phyloP scores from a whole-genome alignment of 2,113 vertebrate genomes.

The Cyphomyrus plagiostoma region DNA sequence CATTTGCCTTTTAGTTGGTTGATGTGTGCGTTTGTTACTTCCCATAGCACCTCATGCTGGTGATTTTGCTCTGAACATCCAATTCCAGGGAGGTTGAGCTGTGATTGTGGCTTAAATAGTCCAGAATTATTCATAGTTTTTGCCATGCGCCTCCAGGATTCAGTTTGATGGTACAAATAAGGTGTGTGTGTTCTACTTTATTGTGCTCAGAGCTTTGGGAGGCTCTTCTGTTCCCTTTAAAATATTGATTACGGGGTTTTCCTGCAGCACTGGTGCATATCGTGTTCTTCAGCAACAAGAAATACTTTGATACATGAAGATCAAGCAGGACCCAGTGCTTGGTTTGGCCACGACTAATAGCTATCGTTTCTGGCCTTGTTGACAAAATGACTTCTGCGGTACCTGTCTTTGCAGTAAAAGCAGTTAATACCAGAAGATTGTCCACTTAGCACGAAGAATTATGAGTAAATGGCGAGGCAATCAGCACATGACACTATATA shows the following conservation, averaged over 20 bases:
- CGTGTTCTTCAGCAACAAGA: slow-evolving; percentile 2
- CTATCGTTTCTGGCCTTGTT: background rate
- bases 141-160: background rate
- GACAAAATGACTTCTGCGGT: background rate
- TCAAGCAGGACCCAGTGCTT: background rate
- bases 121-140: background rate
- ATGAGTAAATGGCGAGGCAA: background rate
- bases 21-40: background rate
- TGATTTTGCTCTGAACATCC: background rate
- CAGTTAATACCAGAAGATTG: background rate
- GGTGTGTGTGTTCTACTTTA: background rate
- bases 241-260: slow-evolving; percentile 15
- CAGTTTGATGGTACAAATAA: slow-evolving; percentile 2
- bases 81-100: background rate
- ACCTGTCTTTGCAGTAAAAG: background rate
- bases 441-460: background rate
- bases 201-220: background rate
- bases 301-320: background rate
- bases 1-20: slow-evolving; percentile 3
- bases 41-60: background rate
- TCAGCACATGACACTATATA: background rate
- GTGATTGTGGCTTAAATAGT: background rate
- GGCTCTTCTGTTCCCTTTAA: slow-evolving; percentile 1
- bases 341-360: background rate
- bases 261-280: background rate